Percentiles rank a stretch among this genome's conserved stretches.
phyloP scores from a whole-genome alignment of 2,113 vertebrate species.

The Python bivittatus region DNA sequence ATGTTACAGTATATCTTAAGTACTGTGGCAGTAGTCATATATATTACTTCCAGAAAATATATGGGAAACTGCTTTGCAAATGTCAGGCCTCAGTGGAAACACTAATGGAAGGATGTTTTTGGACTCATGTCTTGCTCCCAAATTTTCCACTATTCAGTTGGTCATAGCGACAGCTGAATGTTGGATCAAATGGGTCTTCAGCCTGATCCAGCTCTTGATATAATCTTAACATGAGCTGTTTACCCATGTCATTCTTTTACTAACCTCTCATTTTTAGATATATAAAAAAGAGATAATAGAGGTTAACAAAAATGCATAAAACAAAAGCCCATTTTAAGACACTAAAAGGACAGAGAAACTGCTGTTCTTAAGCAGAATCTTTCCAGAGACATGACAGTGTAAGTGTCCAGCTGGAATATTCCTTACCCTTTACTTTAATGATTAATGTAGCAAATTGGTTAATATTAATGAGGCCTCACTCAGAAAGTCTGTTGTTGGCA shows the following conservation, averaged over 20 bases:
- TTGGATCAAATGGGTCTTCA: not conserved
- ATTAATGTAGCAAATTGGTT: not conserved
- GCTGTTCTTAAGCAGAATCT: not conserved
- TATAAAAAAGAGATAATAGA: no score
- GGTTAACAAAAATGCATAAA: not conserved
- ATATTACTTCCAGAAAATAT: not conserved
- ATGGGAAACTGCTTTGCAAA: not conserved
- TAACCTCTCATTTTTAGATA: not conserved
- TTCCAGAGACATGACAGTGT: not conserved
- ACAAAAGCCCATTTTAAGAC: not conserved
- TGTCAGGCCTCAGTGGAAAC: not conserved
- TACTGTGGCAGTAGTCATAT: not conserved
- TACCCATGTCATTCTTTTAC: no score
- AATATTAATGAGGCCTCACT: not conserved
- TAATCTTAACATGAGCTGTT: not conserved
- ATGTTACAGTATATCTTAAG: not conserved
- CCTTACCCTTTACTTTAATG: not conserved
- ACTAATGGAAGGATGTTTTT: not conserved
- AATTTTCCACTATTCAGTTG: not conserved
- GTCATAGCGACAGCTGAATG: not conserved
- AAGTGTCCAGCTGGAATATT: not conserved
- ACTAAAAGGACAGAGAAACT: not conserved
- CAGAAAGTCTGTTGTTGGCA: not conserved
- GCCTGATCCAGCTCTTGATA: not conserved
- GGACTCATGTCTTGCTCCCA: not conserved